A percentile compares a stretch with the other conserved stretches of the same genome.
Conservation (phyloP, 2,888 invertebrate genomes). For the Invenusta paracnida region DNA sequence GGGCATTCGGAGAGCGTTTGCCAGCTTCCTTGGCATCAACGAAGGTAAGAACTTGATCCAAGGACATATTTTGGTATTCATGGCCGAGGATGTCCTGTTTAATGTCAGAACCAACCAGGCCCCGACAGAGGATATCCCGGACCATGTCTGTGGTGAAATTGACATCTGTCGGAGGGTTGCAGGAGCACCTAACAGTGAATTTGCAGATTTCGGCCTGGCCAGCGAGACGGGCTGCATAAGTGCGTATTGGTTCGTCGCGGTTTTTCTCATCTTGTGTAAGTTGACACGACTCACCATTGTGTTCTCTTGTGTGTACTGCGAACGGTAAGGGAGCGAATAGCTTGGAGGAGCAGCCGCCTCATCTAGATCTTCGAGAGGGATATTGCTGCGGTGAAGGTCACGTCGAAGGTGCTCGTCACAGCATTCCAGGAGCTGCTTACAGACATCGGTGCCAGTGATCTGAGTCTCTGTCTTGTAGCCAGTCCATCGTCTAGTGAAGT, state of each 20-base stretch:
- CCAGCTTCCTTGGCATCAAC: not conserved
- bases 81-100: not conserved
- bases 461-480: not conserved
- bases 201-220: conserved; percentile 48
- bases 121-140: conserved; percentile 22
- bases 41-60: not conserved
- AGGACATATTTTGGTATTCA: not conserved
- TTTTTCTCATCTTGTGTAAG: conserved; percentile 45
- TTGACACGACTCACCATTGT: conserved; percentile 44
- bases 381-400: not conserved
- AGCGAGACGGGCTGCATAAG: conserved; percentile 46
- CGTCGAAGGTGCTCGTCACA: not conserved
- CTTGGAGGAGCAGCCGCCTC: conserved; percentile 45
- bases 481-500: not conserved
- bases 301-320: conserved; percentile 45
- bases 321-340: conserved; percentile 44
- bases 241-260: conserved; percentile 47
- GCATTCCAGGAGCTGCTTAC: not conserved
- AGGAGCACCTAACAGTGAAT: not conserved
- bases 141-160: conserved; percentile 40
- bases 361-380: not conserved
- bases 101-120: not conserved
- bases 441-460: not conserved
- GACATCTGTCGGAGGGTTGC: conserved; percentile 29
- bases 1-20: not conserved